Conservation (phyloP, 2,888 invertebrate species). For the Scaptomyza tumidula region DNA sequence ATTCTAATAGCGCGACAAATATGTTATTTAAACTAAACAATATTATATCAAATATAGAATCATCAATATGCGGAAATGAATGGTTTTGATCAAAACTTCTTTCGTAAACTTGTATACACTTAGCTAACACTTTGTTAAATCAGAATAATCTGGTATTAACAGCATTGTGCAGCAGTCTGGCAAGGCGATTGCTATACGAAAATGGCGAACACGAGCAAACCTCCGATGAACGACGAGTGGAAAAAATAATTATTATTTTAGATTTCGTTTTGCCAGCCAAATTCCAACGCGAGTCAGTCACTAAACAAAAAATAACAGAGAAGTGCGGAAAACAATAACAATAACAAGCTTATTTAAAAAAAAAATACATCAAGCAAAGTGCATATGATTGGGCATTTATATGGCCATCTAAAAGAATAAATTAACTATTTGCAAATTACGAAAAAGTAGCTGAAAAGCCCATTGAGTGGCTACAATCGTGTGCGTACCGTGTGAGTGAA, state of each 20-base stretch:
- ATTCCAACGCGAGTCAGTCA: conserved; percentile 75
- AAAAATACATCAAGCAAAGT: conserved; percentile 65
- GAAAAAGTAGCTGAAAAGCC: conserved; percentile 68
- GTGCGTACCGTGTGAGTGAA: conserved; percentile 57
- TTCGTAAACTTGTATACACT: not conserved
- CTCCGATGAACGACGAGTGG: conserved; percentile 79
- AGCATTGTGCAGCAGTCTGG: conserved; percentile 48
- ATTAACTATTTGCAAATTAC: conserved; percentile 73
- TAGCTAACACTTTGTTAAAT: not conserved
- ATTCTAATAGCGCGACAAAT: conserved; percentile 1
- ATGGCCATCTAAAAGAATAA: conserved; percentile 61
- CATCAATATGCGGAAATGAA: not conserved
- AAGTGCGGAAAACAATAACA: conserved; percentile 46
- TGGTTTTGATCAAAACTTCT: not conserved
- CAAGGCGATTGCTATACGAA: conserved; percentile 65
- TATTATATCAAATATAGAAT: not conserved
- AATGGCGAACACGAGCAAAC: conserved; percentile 80
- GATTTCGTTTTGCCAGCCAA: conserved; percentile 83
- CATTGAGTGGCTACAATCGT: conserved; percentile 57
- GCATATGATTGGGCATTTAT: conserved; percentile 48
- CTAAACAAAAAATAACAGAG: conserved; percentile 34
- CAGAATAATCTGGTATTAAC: conserved; percentile 5
- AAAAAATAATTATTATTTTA: conserved; percentile 83
- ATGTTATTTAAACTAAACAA: conserved; percentile 9
- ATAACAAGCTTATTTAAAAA: conserved; percentile 15